phyloP scores from a whole-genome alignment of 1,140 invertebrate species.

The Aphidius gifuensis region DNA sequence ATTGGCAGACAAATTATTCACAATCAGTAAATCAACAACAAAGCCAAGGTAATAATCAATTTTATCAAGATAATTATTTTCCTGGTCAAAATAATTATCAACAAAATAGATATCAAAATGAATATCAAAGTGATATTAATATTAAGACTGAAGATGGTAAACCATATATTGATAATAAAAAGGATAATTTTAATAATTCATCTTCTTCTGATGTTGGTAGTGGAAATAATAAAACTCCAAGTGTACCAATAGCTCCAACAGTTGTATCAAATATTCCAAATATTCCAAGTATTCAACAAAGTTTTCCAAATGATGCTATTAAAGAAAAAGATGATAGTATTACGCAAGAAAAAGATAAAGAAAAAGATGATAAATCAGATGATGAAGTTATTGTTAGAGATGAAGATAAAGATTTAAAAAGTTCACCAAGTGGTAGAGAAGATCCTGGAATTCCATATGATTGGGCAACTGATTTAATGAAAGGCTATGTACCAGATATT shows the following conservation, averaged over 20 bases:
- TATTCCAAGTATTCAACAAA: slow-evolving; percentile 39
- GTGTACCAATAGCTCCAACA: slow-evolving; percentile 4
- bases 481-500: slow-evolving; percentile 82
- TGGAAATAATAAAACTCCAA: slow-evolving; percentile 14
- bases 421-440: slow-evolving; percentile 58
- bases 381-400: slow-evolving; percentile 49
- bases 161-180: slow-evolving; percentile 17
- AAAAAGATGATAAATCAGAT: slow-evolving; percentile 56
- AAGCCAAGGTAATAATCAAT: slow-evolving; percentile 35
- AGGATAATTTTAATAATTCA: slow-evolving; percentile 12
- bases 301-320: slow-evolving; percentile 38
- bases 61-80: slow-evolving; percentile 46
- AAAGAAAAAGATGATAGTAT: slow-evolving; percentile 47
- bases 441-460: slow-evolving; percentile 80
- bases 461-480: slow-evolving; percentile 82
- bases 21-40: slow-evolving; percentile 40
- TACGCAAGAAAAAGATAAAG: slow-evolving; percentile 53
- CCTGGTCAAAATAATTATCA: slow-evolving; percentile 42
- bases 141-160: slow-evolving; percentile 28
- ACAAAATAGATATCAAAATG: slow-evolving; percentile 38
- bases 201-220: too few relatives aligned
- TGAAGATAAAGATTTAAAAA: slow-evolving; percentile 55
- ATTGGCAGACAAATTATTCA: slow-evolving; percentile 48
- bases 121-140: slow-evolving; percentile 28
- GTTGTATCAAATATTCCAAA: not conserved